Percentiles rank a stretch among this genome's conserved stretches.
phyloP scores from a whole-genome alignment of 2,888 invertebrate genomes.

The Sarcophaga variegata region DNA sequence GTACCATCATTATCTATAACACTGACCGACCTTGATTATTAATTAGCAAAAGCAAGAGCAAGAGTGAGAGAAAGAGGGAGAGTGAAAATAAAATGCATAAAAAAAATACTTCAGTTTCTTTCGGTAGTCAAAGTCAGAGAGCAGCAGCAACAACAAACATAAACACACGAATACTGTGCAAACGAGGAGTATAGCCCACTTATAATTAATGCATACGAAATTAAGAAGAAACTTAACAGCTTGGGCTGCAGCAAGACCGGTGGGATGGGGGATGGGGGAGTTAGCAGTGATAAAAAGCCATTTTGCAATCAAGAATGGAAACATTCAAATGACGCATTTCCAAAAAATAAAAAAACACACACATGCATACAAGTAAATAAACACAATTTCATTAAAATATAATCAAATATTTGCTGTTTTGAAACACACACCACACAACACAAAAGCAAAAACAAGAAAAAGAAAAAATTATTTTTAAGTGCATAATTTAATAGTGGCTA shows the following conservation, averaged over 20 bases:
- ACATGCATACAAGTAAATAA: neutral
- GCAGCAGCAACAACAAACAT: neutral
- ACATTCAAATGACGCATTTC: constrained; percentile 45
- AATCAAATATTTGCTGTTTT: constrained; percentile 26
- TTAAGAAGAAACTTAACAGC: neutral
- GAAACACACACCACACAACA: neutral
- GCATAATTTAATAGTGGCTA: constrained; percentile 10
- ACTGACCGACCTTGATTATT: constrained; percentile 65
- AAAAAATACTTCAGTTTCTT: constrained; percentile 11
- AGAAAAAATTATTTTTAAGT: neutral
- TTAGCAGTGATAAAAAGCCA: neutral
- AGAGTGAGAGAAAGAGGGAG: constrained; percentile 7
- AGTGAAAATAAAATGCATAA: constrained; percentile 22
- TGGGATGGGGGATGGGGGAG: no score
- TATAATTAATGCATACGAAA: neutral
- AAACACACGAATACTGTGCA: constrained; percentile 11
- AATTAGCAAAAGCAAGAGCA: constrained; percentile 15
- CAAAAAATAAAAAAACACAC: neutral
- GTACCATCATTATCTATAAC: constrained; percentile 53
- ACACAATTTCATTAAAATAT: neutral
- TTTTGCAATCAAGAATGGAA: constrained; percentile 31
- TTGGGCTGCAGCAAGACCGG: neutral
- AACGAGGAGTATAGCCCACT: neutral
- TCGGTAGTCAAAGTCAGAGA: no score
- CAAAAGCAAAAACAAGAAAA: neutral